A percentile compares a stretch with the other conserved stretches of the same genome.
phyloP scores from a whole-genome alignment of 2,113 vertebrate genomes.

The Thunnus thynnus region DNA sequence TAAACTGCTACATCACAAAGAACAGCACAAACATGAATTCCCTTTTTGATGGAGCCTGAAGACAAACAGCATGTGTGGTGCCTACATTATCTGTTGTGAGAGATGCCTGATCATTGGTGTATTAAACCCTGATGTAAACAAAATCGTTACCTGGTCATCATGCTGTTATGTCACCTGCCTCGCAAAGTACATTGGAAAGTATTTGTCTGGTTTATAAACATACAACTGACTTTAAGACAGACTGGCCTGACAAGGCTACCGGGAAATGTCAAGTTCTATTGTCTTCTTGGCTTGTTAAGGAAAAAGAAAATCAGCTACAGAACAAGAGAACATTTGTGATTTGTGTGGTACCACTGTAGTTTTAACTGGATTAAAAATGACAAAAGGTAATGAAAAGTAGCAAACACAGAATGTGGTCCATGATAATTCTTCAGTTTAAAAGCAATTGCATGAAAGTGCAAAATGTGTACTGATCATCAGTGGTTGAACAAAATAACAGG shows the following conservation, averaged over 20 bases:
- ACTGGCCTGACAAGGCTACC: neutral
- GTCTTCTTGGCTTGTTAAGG: neutral
- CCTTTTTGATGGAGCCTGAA: conserved; percentile 64
- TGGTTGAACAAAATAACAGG: conserved; percentile 10
- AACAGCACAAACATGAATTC: conserved; percentile 69
- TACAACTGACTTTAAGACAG: neutral
- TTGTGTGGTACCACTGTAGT: neutral
- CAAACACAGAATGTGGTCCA: conserved; percentile 5
- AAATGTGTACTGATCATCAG: conserved; percentile 3
- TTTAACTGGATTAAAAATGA: neutral
- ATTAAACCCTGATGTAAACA: conserved; percentile 1
- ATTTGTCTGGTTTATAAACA: neutral
- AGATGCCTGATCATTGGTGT: neutral
- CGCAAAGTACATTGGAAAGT: conserved; percentile 1
- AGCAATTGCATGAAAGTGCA: conserved; percentile 19
- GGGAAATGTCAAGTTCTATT: neutral
- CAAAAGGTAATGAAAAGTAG: neutral
- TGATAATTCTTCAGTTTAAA: conserved; percentile 19
- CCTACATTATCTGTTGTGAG: neutral
- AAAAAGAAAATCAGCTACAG: neutral
- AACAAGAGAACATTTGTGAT: neutral
- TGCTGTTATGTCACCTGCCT: neutral
- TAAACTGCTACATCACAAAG: conserved; percentile 39
- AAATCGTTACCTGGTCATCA: neutral
- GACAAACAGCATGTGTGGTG: conserved; percentile 13